These are phyloP conservation scores for Drosophila paulistorum DNA, from an alignment of 1,140 invertebrate genomes.

Conservation along the genomic window DNA sequence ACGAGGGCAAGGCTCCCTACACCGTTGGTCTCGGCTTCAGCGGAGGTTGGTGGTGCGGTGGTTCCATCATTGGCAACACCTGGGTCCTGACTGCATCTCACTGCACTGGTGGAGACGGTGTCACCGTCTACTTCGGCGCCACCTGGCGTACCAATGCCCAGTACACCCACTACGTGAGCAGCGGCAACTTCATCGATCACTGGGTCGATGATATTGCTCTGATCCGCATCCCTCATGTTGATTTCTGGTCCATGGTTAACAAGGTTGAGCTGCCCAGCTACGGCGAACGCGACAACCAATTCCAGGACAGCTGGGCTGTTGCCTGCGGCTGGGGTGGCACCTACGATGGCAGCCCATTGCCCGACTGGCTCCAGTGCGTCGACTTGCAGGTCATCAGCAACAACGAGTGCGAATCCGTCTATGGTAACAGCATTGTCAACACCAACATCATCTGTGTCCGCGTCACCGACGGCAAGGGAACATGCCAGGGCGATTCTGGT, in stretches of 20 bases:
- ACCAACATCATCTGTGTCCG: slow-evolving; percentile 51
- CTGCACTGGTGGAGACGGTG: slow-evolving; percentile 71
- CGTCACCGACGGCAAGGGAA: slow-evolving; percentile 45
- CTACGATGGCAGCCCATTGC: slow-evolving; percentile 29
- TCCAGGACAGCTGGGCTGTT: slow-evolving; percentile 28
- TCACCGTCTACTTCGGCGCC: slow-evolving; percentile 51
- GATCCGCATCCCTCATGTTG: slow-evolving; percentile 34
- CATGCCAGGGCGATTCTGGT: slow-evolving; percentile 84
- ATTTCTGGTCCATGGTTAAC: slow-evolving; percentile 37
- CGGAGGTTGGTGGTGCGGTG: slow-evolving; percentile 59
- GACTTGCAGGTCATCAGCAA: slow-evolving; percentile 31
- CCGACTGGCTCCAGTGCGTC: slow-evolving; percentile 33
- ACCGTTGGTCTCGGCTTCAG: slow-evolving; percentile 82
- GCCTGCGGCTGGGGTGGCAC: slow-evolving; percentile 46
- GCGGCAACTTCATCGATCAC: slow-evolving; percentile 37
- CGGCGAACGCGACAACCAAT: slow-evolving; percentile 30
- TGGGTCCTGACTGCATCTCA: slow-evolving; percentile 85
- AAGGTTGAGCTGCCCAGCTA: slow-evolving; percentile 39
- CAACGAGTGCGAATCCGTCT: slow-evolving; percentile 18
- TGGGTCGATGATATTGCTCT: slow-evolving; percentile 31
- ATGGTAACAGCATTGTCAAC: slow-evolving; percentile 1
- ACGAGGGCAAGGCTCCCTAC: slow-evolving; percentile 83
- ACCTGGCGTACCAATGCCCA: slow-evolving; percentile 45
- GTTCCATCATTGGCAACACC: slow-evolving; percentile 84
- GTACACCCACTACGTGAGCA: slow-evolving; percentile 32